Base-by-base conservation (phyloP, 2,888 invertebrate species). In the Torymus texanus region DNA sequence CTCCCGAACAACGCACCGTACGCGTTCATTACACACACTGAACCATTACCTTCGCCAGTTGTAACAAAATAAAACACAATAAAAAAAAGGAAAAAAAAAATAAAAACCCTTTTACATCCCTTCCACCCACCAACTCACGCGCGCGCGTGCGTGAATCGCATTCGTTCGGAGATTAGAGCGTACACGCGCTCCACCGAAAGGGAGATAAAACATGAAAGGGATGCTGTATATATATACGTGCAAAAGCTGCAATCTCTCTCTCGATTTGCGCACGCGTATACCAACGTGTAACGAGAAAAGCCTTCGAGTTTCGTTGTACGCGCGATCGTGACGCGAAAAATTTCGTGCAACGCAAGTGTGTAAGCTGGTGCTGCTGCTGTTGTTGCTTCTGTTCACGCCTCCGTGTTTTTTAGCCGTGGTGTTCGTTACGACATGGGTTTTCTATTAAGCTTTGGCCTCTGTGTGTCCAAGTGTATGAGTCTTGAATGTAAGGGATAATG, bases 141-240 rank as follows among this genome's bases (percentile, higher is more conserved):
- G 21, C 21, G 21, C 21, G 21, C 29, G 29, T 63, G 74, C 41
- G 76, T 51, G 67, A 76, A 72, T 67, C 24, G 61, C 66, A 59
- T 61, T 72, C 61, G 61, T 18, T 56, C 61, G 55, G 56, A 79
- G 79, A 79, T 79, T 79, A 75, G 67, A 75, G 78, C 14, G n/a
- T 21, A 18, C 18, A 41, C 62, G 55, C 24, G 72, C 24, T 58
- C 14, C 66, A 58, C 8, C 1, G 58, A 58, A 53, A 68, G 41
- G 55, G 50, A 62, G 65, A 75, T 51, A 59, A 65, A 65, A 67
- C 62, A 56, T 59, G 70, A 79, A 75, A 65, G 79, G 53, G 58
- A 70, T 53, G 66, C 71, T 66, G 21, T 21, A 21, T 21, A 21
- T 21, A 21, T 21, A 16, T 5, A n/a, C 12, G 14, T 51, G 63